These are phyloP conservation scores for Leucoraja ocellata DNA, from an alignment of 2,797 vertebrate genomes.

Conservation along the genomic window DNA sequence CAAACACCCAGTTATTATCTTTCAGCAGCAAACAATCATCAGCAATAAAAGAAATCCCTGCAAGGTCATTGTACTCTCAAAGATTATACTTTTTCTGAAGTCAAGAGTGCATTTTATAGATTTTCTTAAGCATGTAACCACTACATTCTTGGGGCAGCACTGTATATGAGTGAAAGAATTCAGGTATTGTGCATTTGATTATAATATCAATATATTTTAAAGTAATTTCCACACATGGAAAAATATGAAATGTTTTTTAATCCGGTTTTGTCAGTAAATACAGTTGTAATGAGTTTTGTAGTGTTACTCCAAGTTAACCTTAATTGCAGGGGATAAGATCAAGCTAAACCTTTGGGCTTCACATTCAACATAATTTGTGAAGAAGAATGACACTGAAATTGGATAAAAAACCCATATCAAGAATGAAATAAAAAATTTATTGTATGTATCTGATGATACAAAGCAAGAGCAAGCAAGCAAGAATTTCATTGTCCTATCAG, in stretches of 20 bases:
- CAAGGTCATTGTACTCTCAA: not conserved
- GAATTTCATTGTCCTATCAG: no score
- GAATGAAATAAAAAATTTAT: slow-evolving; percentile 54
- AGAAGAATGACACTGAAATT: slow-evolving; percentile 41
- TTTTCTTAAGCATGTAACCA: not conserved
- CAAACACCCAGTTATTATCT: not conserved
- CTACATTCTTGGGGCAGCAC: not conserved
- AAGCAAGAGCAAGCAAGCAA: no score
- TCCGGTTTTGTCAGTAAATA: not conserved
- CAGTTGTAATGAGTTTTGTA: not conserved
- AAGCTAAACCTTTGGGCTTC: not conserved
- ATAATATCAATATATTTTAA: not conserved
- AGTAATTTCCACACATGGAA: not conserved
- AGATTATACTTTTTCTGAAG: not conserved
- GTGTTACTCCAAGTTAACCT: not conserved
- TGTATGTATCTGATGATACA: slow-evolving; percentile 49
- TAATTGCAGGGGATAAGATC: not conserved
- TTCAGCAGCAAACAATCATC: not conserved
- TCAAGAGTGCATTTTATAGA: not conserved
- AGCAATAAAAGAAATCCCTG: not conserved
- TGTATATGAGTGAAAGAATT: not conserved
- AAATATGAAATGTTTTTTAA: not conserved
- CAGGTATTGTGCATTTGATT: not conserved
- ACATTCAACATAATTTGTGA: not conserved
- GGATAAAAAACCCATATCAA: slow-evolving; percentile 52